These are phyloP conservation scores for Porites lutea DNA, from an alignment of 64 coral and sea anemone genomes.

Conservation along the genomic window DNA sequence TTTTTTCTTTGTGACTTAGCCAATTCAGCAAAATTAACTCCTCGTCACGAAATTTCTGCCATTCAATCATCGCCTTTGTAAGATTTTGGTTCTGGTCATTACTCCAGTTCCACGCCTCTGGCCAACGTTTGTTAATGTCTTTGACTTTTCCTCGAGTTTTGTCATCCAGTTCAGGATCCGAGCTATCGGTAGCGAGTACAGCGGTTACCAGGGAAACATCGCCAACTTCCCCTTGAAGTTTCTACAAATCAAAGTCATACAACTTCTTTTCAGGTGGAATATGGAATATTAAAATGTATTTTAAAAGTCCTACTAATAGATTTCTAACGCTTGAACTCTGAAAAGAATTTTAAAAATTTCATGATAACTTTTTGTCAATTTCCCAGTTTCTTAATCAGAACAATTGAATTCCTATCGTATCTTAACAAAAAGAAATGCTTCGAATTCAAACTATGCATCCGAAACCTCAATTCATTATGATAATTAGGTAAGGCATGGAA, in stretches of 20 bases:
- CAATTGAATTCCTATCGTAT: too few species aligned
- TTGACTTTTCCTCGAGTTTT: slow-evolving; percentile 71
- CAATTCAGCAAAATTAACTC: slow-evolving; percentile 87
- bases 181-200: slow-evolving; percentile 72
- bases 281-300: too few species aligned
- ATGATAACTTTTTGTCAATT: too few species aligned
- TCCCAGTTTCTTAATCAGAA: too few species aligned
- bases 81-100: slow-evolving; percentile 71
- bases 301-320: too few species aligned
- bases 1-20: slow-evolving; percentile 80
- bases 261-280: too few species aligned
- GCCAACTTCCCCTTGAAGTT: slow-evolving; percentile 79
- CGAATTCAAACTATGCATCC: too few species aligned
- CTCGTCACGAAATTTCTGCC: slow-evolving; percentile 94
- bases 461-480: too few species aligned
- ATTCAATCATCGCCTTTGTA: slow-evolving; percentile 59
- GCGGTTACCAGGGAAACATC: slow-evolving; percentile 76
- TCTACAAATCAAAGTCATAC: slow-evolving; percentile 27
- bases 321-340: too few species aligned
- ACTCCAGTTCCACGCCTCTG: slow-evolving; percentile 76
- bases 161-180: slow-evolving; percentile 76
- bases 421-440: too few species aligned
- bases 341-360: too few species aligned
- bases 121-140: slow-evolving; percentile 72
- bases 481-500: too few species aligned